A percentile compares a stretch with the other conserved stretches of the same genome.
Evolutionary conservation across 1,140 invertebrate species (phyloP).

Genomic region (Zaprionus ornatus): DNA sequence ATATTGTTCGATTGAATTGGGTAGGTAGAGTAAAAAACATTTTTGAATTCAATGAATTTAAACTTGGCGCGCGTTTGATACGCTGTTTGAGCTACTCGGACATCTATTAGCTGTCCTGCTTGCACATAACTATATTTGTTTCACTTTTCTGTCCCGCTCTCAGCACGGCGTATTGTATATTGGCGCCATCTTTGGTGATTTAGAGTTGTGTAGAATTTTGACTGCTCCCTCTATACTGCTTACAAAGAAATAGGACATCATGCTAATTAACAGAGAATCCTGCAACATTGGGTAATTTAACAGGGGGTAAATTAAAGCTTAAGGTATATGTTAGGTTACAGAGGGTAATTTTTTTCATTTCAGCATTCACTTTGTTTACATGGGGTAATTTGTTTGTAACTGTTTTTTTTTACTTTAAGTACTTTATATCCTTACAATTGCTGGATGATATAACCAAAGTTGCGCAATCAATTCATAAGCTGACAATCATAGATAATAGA

Average conservation of each 20-base stretch:
- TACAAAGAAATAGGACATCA: neutral
- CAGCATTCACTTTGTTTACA: too few species aligned
- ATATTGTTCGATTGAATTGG: neutral
- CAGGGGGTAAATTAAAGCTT: too few species aligned
- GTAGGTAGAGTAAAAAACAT: neutral
- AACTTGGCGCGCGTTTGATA: neutral
- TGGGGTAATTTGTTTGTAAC: too few species aligned
- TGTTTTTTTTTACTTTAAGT: too few species aligned
- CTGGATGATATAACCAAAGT: too few species aligned
- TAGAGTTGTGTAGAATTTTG: neutral
- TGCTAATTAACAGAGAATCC: neutral
- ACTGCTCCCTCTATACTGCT: slow-evolving; percentile 6
- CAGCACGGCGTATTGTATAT: too few species aligned
- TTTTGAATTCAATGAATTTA: neutral
- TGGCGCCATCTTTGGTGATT: neutral
- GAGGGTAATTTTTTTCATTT: too few species aligned
- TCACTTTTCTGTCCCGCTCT: neutral
- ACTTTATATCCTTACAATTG: too few species aligned
- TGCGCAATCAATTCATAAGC: too few species aligned
- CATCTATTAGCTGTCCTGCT: neutral
- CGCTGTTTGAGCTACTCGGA: neutral
- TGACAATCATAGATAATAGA: too few species aligned
- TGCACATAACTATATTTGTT: neutral
- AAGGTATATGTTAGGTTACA: too few species aligned
- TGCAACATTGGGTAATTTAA: too few species aligned